These are phyloP conservation scores for Apocrypta bakeri DNA, from an alignment of 1,140 invertebrate species.

Conservation along the genomic window DNA sequence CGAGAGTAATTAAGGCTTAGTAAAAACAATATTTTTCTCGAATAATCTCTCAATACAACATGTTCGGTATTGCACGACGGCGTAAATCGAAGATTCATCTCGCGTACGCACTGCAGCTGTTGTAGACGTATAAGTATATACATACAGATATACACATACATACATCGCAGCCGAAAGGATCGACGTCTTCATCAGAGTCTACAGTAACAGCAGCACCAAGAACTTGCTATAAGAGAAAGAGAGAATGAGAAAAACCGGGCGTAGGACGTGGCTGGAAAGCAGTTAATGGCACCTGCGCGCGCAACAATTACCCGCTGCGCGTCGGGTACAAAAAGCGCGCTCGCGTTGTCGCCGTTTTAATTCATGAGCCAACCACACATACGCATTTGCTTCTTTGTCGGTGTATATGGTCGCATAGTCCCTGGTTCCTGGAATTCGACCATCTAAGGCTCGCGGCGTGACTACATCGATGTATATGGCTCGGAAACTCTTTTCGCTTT, in stretches of 20 bases:
- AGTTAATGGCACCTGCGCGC: constrained; percentile 66
- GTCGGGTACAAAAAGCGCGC: not conserved
- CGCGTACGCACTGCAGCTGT: not conserved
- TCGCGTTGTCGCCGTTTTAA: constrained; percentile 66
- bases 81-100: not conserved
- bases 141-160: not conserved
- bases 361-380: constrained; percentile 60
- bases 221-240: constrained; percentile 11
- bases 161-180: too few species aligned
- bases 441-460: constrained; percentile 18
- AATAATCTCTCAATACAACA: too few species aligned
- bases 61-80: not conserved
- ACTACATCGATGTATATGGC: constrained; percentile 7
- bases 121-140: too few species aligned
- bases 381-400: not conserved
- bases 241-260: constrained; percentile 19
- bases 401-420: not conserved
- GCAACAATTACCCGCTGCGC: constrained; percentile 24
- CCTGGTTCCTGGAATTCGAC: constrained; percentile 41
- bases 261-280: constrained; percentile 60
- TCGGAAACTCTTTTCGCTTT: not conserved
- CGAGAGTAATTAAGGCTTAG: too few species aligned
- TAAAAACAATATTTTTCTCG: not conserved
- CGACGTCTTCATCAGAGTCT: constrained; percentile 66
- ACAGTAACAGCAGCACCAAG: not conserved